Percentiles rank a stretch among this genome's conserved stretches.
Conservation (phyloP, 1,140 invertebrate genomes). For the Procambarus virginalis region DNA sequence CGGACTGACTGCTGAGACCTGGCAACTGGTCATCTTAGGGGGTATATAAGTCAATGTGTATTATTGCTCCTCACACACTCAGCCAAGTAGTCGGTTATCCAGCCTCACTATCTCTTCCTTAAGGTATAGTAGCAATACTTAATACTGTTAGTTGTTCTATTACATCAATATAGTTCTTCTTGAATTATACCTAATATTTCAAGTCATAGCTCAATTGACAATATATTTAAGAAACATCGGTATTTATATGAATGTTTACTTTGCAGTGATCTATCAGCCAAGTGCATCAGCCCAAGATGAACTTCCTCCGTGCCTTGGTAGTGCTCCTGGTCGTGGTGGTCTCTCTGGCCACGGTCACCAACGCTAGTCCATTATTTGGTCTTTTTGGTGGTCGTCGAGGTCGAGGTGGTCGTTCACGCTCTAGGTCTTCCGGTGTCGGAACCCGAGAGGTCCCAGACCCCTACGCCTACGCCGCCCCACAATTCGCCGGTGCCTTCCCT, state of each 20-base stretch:
- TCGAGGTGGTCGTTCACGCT: not conserved
- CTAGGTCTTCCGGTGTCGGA: not conserved
- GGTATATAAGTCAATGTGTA: not conserved
- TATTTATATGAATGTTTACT: not conserved
- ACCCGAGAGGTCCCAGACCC: not conserved
- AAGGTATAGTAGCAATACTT: not conserved
- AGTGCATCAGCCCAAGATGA: not conserved
- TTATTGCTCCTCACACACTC: not conserved
- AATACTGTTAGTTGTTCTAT: not conserved
- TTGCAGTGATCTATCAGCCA: not conserved
- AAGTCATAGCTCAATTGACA: not conserved
- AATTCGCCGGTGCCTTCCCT: not conserved
- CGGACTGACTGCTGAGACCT: not conserved
- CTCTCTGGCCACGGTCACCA: not conserved
- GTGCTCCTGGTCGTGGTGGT: not conserved
- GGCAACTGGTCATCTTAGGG: not conserved
- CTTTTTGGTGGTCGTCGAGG: not conserved
- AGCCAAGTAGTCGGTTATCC: constrained; percentile 4
- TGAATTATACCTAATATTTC: not conserved
- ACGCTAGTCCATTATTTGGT: not conserved
- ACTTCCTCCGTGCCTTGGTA: not conserved
- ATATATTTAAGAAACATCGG: not conserved
- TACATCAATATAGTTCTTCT: not conserved
- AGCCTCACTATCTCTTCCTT: not conserved
- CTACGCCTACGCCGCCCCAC: not conserved